A percentile compares a stretch with the other conserved stretches of the same genome.
These are phyloP conservation scores for Hiodon tergisus DNA, from an alignment of 2,113 vertebrate genomes.

Conservation along the genomic window DNA sequence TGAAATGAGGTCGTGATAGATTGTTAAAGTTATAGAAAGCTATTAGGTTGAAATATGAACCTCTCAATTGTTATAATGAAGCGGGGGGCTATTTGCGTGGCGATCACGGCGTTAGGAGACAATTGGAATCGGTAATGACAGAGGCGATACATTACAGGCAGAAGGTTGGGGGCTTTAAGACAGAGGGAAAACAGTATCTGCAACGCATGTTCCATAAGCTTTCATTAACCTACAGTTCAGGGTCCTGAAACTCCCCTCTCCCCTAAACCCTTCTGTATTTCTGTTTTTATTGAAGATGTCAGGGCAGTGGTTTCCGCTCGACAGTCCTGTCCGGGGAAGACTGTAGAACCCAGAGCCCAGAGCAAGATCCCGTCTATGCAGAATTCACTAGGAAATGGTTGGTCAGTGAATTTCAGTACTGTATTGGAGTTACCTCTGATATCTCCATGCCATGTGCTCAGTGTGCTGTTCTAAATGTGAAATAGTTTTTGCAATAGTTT, in stretches of 20 bases:
- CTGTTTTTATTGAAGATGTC: not conserved
- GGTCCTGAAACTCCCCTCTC: conserved; percentile 14
- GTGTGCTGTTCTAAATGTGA: too few species aligned
- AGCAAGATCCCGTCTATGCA: too few species aligned
- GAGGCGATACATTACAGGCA: conserved; percentile 58
- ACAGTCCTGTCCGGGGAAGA: too few species aligned
- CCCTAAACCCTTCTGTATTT: conserved; percentile 17
- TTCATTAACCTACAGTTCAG: conserved; percentile 45
- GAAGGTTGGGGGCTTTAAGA: conserved; percentile 48
- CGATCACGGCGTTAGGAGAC: conserved; percentile 68
- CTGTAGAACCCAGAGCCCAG: not conserved
- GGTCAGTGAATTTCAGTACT: too few species aligned
- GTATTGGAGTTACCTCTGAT: too few species aligned
- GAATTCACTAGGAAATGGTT: too few species aligned
- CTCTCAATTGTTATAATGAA: conserved; percentile 78
- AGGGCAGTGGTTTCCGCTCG: too few species aligned
- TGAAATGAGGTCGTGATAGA: conserved; percentile 85
- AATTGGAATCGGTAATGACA: conserved; percentile 64
- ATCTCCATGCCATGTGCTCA: too few species aligned
- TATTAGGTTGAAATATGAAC: conserved; percentile 79
- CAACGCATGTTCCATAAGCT: conserved; percentile 44
- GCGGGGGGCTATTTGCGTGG: conserved; percentile 65
- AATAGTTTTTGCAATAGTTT: too few species aligned
- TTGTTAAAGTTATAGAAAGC: conserved; percentile 77
- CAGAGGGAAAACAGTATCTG: conserved; percentile 59